Evolutionary conservation across 2,888 invertebrate species (phyloP).

Genomic region (Hemithea aestivaria): DNA sequence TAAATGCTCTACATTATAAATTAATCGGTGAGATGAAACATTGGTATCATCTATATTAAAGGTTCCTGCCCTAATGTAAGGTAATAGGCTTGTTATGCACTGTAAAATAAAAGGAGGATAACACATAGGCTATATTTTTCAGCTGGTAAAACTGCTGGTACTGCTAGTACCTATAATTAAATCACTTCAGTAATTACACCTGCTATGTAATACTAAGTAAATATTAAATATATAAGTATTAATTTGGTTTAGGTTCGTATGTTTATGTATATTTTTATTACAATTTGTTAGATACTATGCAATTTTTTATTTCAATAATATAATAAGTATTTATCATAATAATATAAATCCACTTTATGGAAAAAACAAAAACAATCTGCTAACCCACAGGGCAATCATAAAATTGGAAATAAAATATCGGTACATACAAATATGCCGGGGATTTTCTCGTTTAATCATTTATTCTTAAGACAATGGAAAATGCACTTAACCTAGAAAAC

Average conservation of each 20-base stretch:
- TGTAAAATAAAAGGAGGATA: too few species aligned
- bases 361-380: slow-evolving; percentile 46
- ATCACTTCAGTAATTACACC: too few species aligned
- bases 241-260: too few species aligned
- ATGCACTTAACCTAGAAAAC: neutral
- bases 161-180: too few species aligned
- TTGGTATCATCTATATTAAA: slow-evolving; percentile 27
- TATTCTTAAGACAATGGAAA: neutral
- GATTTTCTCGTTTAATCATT: slow-evolving; percentile 33
- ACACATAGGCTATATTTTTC: too few species aligned
- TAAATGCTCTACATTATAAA: slow-evolving; percentile 57
- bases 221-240: slow-evolving; percentile 6
- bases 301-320: too few species aligned
- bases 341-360: too few species aligned
- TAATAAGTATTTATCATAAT: too few species aligned
- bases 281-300: too few species aligned
- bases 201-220: slow-evolving; percentile 13
- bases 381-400: slow-evolving; percentile 53
- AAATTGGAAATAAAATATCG: slow-evolving; percentile 70
- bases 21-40: slow-evolving; percentile 48
- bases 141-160: too few species aligned
- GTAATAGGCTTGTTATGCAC: too few species aligned
- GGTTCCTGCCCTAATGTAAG: slow-evolving; percentile 18
- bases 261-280: too few species aligned
- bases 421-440: slow-evolving; percentile 60